These are phyloP conservation scores for Agriopis aurantiaria DNA, from an alignment of 2,888 invertebrate species.

Conservation along the genomic window DNA sequence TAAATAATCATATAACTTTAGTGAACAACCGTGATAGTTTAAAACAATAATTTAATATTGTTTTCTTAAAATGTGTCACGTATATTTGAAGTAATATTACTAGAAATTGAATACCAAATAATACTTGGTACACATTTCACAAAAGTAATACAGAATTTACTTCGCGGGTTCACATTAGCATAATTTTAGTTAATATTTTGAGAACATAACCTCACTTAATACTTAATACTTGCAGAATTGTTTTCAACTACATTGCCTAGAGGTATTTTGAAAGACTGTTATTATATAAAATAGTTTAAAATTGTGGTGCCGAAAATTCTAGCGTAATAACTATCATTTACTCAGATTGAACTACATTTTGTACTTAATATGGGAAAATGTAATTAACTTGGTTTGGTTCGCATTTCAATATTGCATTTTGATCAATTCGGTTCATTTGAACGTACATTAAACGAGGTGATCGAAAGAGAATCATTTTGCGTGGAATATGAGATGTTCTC, in stretches of 20 bases:
- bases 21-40: neutral
- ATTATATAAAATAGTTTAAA: constrained; percentile 1
- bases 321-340: neutral
- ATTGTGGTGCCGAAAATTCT: neutral
- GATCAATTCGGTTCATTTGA: too few species aligned
- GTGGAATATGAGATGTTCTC: too few species aligned
- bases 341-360: constrained; percentile 3
- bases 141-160: constrained; percentile 1
- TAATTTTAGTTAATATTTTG: constrained; percentile 8
- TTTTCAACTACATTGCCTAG: constrained; percentile 11
- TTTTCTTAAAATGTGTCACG: neutral
- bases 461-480: too few species aligned
- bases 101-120: neutral
- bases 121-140: neutral
- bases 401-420: too few species aligned
- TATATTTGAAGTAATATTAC: neutral
- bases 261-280: constrained; percentile 9
- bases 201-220: constrained; percentile 2
- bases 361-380: neutral
- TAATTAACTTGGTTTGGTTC: too few species aligned
- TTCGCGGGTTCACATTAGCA: constrained; percentile 2
- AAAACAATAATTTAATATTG: neutral
- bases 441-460: too few species aligned
- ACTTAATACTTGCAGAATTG: neutral
- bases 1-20: too few species aligned